phyloP scores from a whole-genome alignment of 2,888 invertebrate species.

The Acronicta aceris region DNA sequence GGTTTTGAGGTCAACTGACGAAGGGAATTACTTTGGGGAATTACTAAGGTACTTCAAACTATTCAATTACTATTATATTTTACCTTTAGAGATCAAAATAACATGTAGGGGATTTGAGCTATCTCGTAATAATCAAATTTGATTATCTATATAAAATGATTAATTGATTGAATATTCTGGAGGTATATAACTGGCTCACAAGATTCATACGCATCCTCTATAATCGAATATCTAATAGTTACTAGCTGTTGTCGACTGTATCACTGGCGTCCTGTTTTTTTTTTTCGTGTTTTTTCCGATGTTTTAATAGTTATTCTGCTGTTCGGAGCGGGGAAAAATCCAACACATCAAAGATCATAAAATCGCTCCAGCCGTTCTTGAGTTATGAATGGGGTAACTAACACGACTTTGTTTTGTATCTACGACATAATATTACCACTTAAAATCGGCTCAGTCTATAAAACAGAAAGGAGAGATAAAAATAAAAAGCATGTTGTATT shows the following conservation, averaged over 20 bases:
- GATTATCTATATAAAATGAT: neutral
- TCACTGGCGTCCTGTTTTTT: too few species aligned
- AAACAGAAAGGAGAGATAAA: conserved; percentile 5
- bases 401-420: too few species aligned
- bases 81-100: conserved; percentile 1
- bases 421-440: conserved; percentile 7
- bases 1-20: conserved; percentile 11
- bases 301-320: too few species aligned
- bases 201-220: neutral
- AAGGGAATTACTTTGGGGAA: neutral
- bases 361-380: too few species aligned
- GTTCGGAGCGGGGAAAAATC: too few species aligned
- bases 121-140: neutral
- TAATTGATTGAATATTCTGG: neutral
- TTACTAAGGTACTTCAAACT: neutral
- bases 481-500: conserved; percentile 23
- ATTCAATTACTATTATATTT: neutral
- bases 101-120: neutral
- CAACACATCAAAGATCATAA: too few species aligned
- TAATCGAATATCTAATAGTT: neutral
- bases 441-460: conserved; percentile 11
- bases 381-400: too few species aligned
- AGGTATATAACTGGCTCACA: neutral
- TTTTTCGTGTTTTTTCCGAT: too few species aligned
- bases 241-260: too few species aligned